Evolutionary conservation across 2,888 invertebrate species (phyloP).

Genomic region (Meghimatium bilineatum): DNA sequence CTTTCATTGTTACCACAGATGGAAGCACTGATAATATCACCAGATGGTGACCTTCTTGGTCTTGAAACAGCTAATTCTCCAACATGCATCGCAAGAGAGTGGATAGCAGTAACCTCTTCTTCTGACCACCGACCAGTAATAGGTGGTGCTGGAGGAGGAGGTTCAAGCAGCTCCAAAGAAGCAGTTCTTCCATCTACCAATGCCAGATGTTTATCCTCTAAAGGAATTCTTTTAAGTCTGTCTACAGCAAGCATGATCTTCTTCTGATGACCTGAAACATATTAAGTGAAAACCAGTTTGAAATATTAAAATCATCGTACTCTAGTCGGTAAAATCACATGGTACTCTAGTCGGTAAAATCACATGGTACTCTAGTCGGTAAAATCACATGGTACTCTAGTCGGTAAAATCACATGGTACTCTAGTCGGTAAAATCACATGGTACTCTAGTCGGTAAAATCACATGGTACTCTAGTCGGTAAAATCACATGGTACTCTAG

Average conservation of each 20-base stretch:
- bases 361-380: too few species aligned
- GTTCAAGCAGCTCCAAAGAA: constrained; percentile 64
- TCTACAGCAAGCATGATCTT: constrained; percentile 97
- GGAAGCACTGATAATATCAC: constrained; percentile 67
- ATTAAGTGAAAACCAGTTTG: background rate
- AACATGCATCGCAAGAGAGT: constrained; percentile 42
- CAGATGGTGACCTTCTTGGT: constrained; percentile 66
- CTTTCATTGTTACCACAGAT: constrained; percentile 59
- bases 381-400: too few species aligned
- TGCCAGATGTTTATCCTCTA: constrained; percentile 69
- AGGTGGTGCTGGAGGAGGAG: constrained; percentile 63
- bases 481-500: too few species aligned
- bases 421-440: too few species aligned
- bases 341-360: too few species aligned
- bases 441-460: too few species aligned
- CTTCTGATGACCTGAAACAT: constrained; percentile 93
- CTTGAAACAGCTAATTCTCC: constrained; percentile 49
- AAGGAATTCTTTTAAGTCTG: constrained; percentile 88
- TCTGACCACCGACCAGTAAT: constrained; percentile 64
- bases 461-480: too few species aligned
- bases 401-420: too few species aligned
- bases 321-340: too few species aligned
- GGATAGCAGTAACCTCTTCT: constrained; percentile 60
- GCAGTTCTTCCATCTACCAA: constrained; percentile 62
- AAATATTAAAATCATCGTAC: too few species aligned